Base-by-base conservation (phyloP, 2,888 invertebrate genomes). In the Pterostichus madidus region DNA sequence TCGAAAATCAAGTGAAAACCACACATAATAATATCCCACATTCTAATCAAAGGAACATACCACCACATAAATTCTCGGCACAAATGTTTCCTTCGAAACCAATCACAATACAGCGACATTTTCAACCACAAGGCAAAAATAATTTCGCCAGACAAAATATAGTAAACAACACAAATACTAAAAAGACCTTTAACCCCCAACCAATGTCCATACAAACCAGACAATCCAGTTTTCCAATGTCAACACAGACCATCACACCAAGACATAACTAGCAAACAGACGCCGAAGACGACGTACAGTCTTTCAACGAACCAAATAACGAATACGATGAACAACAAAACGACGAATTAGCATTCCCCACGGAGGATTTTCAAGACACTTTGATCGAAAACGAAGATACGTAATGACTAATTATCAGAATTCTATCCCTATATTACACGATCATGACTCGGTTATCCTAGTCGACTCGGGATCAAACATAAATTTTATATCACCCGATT, bases 171-270 rank as follows among this genome's bases (percentile, higher is more conserved):
- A 15, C 10, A 10, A 15, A 52, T 15, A 75, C 49, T 0, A 44
- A 11, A 24, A 46, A 24, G 17, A 46, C 44, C 13, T 75, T 75
- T 49, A 44, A 49, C 6, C 49, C 75, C 15, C 76, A 76, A 76
- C 76, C 53, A 24, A 76, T 76, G 52, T 76, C 76, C 24, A 3
- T 0, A 76, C 31, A 53, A 53, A 32, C 53, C 31, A 52, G 13
- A 15, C 49, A 31, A n/a, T 53, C 53, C 24, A 3, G 24, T 3
- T n/a, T n/a, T n/a, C 24, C 24, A 24, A 24, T 24, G 24, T 24
- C 24, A 24, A 24, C 24, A 24, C 24, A 24, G 24, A 24, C 24
- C 1, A 24, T 53, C 24, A 32, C 0, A 24, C 24, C 24, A 24
- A 76, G 31, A 53, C 76, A 68, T 1, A 68, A 68, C 35, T 68